Evolutionary conservation across 2,888 invertebrate species (phyloP), one percentile per base, ranked within the genome.

Genomic region (Carabus problematicus): DNA sequence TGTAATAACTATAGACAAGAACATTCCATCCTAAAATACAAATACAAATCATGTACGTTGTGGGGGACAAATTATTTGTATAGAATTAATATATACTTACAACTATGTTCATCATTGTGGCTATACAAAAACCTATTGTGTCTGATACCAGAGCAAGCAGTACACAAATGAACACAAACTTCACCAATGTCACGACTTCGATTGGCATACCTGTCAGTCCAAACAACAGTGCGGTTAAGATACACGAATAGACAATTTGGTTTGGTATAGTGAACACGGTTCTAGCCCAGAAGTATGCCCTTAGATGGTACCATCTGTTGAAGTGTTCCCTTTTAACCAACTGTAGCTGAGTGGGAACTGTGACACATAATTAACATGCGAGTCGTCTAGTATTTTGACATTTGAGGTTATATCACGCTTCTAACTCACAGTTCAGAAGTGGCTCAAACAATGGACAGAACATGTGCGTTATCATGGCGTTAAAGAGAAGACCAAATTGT

Each of bases 371-470:
- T n/a, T n/a, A n/a, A 42, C 42, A 9, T 42, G 9, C 42, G 8
- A 42, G 42, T 42, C 8, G 42, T 8, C 42, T 8, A 9, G 42
- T 42, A 9, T 8, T 42, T 42, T 42, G 8, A 42, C 42, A 61
- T 43, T 70, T 62, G 8, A 52, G 7, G 8, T 12, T 39, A 29
- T 16, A 6, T 45, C 54, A 56, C 58, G 58, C 73, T 45, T 45
- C 7, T 45, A 14, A 86, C 91, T 89, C 84, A 94, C 94, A 94
- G 75, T 91, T 87, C 72, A 93, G 81, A 60, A 94, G 81, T 52
- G 92, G 87, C 1, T 94, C 94, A 86, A 93, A 87, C 89, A 94
- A 89, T 0, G 94, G 92, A 63, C 93, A 85, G 77, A 93, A 94
- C 76, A 94, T 85, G 81, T 93, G 91, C 39, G 89, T 89, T 71